phyloP scores from a whole-genome alignment of 2,888 invertebrate species.

The Dolomedes plantarius region DNA sequence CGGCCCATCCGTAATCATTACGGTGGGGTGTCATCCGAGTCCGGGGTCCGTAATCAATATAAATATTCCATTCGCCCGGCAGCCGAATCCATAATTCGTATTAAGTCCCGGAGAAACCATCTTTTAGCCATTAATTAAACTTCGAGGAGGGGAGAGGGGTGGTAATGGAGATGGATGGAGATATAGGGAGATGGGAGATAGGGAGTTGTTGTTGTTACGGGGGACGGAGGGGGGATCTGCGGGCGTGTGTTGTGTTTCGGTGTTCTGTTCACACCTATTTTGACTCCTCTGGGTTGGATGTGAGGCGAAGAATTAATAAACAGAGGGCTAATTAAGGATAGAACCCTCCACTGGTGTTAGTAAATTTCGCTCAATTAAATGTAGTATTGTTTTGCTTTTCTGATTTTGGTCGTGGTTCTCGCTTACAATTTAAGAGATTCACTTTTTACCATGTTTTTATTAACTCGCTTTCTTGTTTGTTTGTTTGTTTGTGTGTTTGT shows the following conservation, averaged over 20 bases:
- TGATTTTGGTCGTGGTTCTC: too few relatives aligned
- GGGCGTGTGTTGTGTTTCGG: background rate
- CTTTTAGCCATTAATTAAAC: constrained; percentile 67
- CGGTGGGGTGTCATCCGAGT: background rate
- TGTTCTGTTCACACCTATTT: background rate
- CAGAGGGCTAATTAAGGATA: too few relatives aligned
- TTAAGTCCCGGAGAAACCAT: constrained; percentile 64
- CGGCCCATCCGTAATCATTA: background rate
- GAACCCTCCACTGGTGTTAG: too few relatives aligned
- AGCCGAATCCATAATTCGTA: constrained; percentile 63
- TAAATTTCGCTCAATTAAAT: too few relatives aligned
- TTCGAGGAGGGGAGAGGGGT: background rate
- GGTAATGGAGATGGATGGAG: constrained; percentile 40
- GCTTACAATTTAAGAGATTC: too few relatives aligned
- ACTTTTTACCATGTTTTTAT: too few relatives aligned
- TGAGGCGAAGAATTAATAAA: too few relatives aligned
- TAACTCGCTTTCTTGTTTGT: too few relatives aligned
- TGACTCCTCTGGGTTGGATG: background rate
- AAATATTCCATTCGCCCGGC: constrained; percentile 36
- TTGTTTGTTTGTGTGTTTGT: too few relatives aligned
- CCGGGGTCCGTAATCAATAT: background rate
- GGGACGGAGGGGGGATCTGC: background rate
- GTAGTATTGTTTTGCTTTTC: too few relatives aligned
- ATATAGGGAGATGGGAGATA: background rate
- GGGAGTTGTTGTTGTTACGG: background rate